phyloP scores from a whole-genome alignment of 2,797 vertebrate species.

The Hozukius guyotensis region DNA sequence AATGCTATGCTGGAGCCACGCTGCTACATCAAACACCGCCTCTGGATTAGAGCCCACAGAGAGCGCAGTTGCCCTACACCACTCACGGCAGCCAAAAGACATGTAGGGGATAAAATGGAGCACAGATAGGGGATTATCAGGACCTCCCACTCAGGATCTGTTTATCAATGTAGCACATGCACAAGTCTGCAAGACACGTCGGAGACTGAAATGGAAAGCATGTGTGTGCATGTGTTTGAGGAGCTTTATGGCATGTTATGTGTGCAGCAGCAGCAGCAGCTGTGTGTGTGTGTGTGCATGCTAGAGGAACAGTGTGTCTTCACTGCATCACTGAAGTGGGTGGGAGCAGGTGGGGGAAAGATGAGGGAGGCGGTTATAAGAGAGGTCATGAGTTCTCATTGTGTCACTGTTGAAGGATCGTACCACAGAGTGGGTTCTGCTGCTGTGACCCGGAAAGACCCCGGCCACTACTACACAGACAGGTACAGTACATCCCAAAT shows the following conservation, averaged over 20 bases:
- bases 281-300: neutral
- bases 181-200: neutral
- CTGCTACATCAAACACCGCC: constrained; percentile 72
- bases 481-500: constrained; percentile 53
- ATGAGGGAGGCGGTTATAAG: constrained; percentile 66
- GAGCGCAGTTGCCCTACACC: constrained; percentile 18
- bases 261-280: neutral
- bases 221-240: neutral
- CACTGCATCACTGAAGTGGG: constrained; percentile 57
- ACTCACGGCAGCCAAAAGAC: constrained; percentile 15
- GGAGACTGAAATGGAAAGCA: neutral
- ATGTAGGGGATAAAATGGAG: constrained; percentile 15
- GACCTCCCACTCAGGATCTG: constrained; percentile 17
- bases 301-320: constrained; percentile 18
- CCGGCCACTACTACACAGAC: constrained; percentile 12
- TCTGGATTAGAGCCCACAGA: constrained; percentile 33
- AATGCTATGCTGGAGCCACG: constrained; percentile 67
- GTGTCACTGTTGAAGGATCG: constrained; percentile 55
- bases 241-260: neutral
- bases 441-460: constrained; percentile 30
- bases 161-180: constrained; percentile 18
- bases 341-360: constrained; percentile 67
- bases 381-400: constrained; percentile 58
- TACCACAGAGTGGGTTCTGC: constrained; percentile 8
- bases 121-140: constrained; percentile 12